phyloP scores from a whole-genome alignment of 1,140 invertebrate genomes.

The Homarus americanus region DNA sequence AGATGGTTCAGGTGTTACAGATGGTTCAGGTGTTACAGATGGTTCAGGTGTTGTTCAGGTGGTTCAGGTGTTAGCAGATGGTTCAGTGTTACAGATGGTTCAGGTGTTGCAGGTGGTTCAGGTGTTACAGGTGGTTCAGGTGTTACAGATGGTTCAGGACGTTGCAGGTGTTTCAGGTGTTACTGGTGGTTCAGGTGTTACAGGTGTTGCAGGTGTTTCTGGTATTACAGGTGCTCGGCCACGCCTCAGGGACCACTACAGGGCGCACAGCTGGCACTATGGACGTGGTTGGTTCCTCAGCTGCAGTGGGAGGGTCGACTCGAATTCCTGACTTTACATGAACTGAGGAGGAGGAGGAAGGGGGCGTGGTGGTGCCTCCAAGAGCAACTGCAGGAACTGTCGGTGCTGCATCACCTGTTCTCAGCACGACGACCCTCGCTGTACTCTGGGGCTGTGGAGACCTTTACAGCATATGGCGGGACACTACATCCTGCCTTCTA shows the following conservation, averaged over 20 bases:
- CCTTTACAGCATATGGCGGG: slow-evolving; percentile 48
- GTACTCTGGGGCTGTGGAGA: slow-evolving; percentile 15
- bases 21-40: too few species aligned
- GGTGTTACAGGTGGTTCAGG: too few species aligned
- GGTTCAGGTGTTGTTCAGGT: too few species aligned
- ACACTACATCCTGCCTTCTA: slow-evolving; percentile 47
- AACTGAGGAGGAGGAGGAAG: slow-evolving; percentile 59
- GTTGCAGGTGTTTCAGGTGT: too few species aligned
- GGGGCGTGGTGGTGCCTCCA: too few species aligned
- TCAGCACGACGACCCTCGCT: slow-evolving; percentile 12
- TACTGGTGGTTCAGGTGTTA: not conserved
- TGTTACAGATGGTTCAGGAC: too few species aligned
- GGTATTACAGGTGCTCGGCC: slow-evolving; percentile 87
- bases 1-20: too few species aligned
- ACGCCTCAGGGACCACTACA: slow-evolving; percentile 95
- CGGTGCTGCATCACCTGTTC: slow-evolving; percentile 49
- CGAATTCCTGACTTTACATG: slow-evolving; percentile 69
- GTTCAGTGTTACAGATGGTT: too few species aligned
- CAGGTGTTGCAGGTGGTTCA: too few species aligned
- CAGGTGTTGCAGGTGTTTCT: not conserved
- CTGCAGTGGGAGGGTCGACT: slow-evolving; percentile 84
- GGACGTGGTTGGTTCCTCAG: slow-evolving; percentile 96
- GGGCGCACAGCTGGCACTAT: slow-evolving; percentile 96
- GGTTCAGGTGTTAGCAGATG: too few species aligned
- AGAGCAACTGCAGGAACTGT: slow-evolving; percentile 63